phyloP scores from a whole-genome alignment of 2,113 vertebrate species.

The Okapia johnstoni region DNA sequence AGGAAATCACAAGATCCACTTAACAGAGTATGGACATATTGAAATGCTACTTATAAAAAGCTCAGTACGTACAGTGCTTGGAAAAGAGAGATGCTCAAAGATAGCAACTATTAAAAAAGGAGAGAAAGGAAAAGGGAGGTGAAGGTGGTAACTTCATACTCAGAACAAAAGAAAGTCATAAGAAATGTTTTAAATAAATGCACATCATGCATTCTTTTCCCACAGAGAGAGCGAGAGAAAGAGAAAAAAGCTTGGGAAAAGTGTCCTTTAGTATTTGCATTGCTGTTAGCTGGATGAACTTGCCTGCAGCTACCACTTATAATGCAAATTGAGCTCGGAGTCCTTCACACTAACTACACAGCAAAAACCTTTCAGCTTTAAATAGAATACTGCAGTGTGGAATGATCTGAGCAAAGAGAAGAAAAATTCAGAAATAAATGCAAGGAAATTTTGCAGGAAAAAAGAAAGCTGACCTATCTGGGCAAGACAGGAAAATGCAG shows the following conservation, averaged over 20 bases:
- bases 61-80: background rate
- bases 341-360: conserved; percentile 72
- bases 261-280: conserved; percentile 44
- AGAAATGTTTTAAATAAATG: conserved; percentile 24
- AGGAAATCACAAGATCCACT: background rate
- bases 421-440: conserved; percentile 19
- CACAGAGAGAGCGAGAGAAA: background rate
- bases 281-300: conserved; percentile 59
- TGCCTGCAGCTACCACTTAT: conserved; percentile 72
- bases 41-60: background rate
- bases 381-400: conserved; percentile 71
- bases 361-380: conserved; percentile 68
- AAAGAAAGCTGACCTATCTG: background rate
- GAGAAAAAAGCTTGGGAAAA: background rate
- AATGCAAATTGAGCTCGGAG: conserved; percentile 71
- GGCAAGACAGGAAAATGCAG: background rate
- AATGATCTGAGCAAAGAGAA: conserved; percentile 42
- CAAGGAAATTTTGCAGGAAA: background rate
- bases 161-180: background rate
- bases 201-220: background rate
- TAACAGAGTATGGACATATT: background rate
- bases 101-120: background rate
- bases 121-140: background rate
- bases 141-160: background rate
- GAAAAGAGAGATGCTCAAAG: background rate